Base-by-base conservation (phyloP, 2,113 vertebrate genomes). In the Malurus elegans region DNA sequence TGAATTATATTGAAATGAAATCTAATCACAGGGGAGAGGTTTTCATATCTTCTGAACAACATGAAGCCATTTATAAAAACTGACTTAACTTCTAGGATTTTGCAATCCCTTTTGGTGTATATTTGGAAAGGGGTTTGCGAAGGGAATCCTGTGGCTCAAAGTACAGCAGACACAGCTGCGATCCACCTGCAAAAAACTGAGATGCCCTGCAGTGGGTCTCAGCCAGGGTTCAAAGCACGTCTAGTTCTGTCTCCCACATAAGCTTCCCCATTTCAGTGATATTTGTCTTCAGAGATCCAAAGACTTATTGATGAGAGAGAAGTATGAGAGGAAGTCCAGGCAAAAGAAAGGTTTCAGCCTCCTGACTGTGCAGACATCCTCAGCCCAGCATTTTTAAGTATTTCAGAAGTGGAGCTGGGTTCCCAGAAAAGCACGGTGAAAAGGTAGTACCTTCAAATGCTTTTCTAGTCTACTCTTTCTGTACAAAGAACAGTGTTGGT, bases 341-440 rank as follows among this genome's bases (percentile, higher is more conserved):
- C 9, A 85, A 89, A 95, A 75, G 79, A 71, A 85, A 91, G 61
- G 60, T 29, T 91, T 67, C 65, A 72, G 74, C 51, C 66, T 94
- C 71, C 95, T 90, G 58, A 83, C 92, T 88, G 90, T 64, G 85
- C 88, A 86, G 93, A 58, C 56, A 93, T 66, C 81, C 70, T 90
- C 79, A 86, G 79, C 44, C 34, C 51, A 76, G 44, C n/a, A 4
- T 86, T 86, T 92, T 70, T 70, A 71, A 76, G 65, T 86, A 74
- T 82, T 66, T 96, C 56, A 94, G 82, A 94, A 94, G 88, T 5
- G 3, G 83, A 79, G 51, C 74, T 86, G 54, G n/a, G 47, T 58
- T 95, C 31, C 23, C 47, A 86, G 67, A 47, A 93, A 93, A 86
- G 56, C 44, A 90, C 64, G 73, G 56, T 36, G 47, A 79, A 95